Conservation (phyloP, 2,888 invertebrate species). For the Lottia gigantea region DNA sequence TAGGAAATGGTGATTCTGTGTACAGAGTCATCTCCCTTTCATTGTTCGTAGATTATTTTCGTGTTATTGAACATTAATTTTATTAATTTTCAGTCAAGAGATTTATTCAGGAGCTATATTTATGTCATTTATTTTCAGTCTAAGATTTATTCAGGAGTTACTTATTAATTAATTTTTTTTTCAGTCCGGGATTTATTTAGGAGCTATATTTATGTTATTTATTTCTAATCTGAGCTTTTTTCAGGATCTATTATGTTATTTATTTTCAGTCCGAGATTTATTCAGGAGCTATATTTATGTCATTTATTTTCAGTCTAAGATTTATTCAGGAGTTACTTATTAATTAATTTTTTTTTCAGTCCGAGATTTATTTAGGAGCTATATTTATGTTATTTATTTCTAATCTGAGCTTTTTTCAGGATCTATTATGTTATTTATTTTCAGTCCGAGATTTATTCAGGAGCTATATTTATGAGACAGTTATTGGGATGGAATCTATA, state of each 20-base stretch:
- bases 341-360: too few relatives aligned
- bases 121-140: background rate
- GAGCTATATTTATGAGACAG: constrained; percentile 72
- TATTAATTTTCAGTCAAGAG: constrained; percentile 51
- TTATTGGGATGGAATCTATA: constrained; percentile 70
- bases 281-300: constrained; percentile 69
- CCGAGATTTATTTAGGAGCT: too few relatives aligned
- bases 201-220: background rate
- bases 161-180: too few relatives aligned
- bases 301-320: constrained; percentile 34
- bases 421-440: constrained; percentile 14
- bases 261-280: constrained; percentile 66
- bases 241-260: constrained; percentile 70
- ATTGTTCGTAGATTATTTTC: too few relatives aligned
- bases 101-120: background rate
- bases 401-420: constrained; percentile 48
- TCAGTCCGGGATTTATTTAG: constrained; percentile 47
- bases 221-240: constrained; percentile 67
- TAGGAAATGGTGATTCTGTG: too few relatives aligned
- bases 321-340: too few relatives aligned
- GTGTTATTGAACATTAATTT: background rate
- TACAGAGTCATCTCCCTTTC: too few relatives aligned
- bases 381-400: constrained; percentile 15
- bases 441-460: constrained; percentile 70
- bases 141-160: constrained; percentile 30